Evolutionary conservation across 1,140 invertebrate species (phyloP).

Genomic region (Wiebesia pumilae): DNA sequence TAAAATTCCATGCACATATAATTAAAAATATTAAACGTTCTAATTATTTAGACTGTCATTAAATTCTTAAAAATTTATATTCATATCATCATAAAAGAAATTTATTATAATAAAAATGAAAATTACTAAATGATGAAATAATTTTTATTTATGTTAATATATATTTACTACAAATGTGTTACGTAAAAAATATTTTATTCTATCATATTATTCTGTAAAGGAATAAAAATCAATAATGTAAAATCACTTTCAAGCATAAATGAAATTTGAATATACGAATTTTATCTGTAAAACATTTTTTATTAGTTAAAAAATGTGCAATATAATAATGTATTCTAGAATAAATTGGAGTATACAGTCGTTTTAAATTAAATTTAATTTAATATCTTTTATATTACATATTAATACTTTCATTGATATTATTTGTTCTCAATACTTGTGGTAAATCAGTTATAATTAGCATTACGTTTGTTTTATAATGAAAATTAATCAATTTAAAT

Average conservation of each 20-base stretch:
- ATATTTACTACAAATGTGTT: background rate
- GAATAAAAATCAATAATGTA: background rate
- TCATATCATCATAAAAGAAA: background rate
- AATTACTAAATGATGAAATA: background rate
- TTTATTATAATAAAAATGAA: background rate
- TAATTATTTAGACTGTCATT: background rate
- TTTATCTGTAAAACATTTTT: too few species aligned
- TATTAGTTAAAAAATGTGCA: too few species aligned
- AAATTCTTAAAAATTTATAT: background rate
- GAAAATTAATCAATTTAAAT: background rate
- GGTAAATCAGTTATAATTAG: background rate
- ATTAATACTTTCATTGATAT: background rate
- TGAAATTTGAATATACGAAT: too few species aligned
- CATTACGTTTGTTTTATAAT: background rate
- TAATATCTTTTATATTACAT: background rate
- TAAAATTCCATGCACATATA: background rate
- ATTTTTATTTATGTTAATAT: slow-evolving; percentile 5
- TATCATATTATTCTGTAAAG: background rate
- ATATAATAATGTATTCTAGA: background rate
- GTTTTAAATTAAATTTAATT: background rate
- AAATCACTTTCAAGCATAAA: background rate
- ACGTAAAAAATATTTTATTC: background rate
- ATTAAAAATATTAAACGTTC: background rate
- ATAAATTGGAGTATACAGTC: background rate
- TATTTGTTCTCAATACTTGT: background rate